Evolutionary conservation across 2,888 invertebrate genomes (phyloP), one percentile per base, ranked within the genome.

Genomic region (Alloplasta piceator): DNA sequence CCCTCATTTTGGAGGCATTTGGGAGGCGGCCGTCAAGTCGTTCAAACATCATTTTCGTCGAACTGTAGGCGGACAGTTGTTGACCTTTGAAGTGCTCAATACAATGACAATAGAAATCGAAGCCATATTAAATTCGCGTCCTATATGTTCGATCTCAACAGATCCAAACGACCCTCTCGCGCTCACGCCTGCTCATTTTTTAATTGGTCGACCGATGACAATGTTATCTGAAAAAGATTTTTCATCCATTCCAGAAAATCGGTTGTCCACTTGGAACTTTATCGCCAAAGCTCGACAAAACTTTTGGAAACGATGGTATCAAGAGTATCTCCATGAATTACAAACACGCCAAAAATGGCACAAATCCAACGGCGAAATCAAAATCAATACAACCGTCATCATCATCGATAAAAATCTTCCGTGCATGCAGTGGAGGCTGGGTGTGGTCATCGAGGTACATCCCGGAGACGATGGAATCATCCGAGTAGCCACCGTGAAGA

Each of bases 331-430:
- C 1, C 50, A 60, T 38, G 80, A 83, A 14, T 84, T 89, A 1
- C 87, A 89, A 64, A 80, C 83, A 58, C 63, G 89, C 10, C 80
- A 83, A 5, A 87, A 89, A 78, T 88, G 87, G 87, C 70, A 72
- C 3, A 70, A 52, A 0, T n/a, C 73, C 0, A 70, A 41, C 5
- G 75, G 68, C 0, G 71, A 78, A 0, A 50, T 85, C 7, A 67
- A 81, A 55, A 14, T 74, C 4, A 74, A 82, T 16, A 56, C 80
- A 10, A 56, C 88, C 5, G 88, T 88, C 6, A 43, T 89, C n/a
- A 9, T 86, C 6, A 85, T 82, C 14, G 86, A 87, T 10, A 82
- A 86, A 16, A 82, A 83, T 58, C 61, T 67, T 6, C 80, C 80
- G 5, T 82, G 85, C 12, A 55, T 76, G 16, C 73, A 83, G 26